Evolutionary conservation across 2,113 vertebrate genomes (phyloP), one percentile per base, ranked within the genome.

Genomic region (Tychaedon coryphoeus): DNA sequence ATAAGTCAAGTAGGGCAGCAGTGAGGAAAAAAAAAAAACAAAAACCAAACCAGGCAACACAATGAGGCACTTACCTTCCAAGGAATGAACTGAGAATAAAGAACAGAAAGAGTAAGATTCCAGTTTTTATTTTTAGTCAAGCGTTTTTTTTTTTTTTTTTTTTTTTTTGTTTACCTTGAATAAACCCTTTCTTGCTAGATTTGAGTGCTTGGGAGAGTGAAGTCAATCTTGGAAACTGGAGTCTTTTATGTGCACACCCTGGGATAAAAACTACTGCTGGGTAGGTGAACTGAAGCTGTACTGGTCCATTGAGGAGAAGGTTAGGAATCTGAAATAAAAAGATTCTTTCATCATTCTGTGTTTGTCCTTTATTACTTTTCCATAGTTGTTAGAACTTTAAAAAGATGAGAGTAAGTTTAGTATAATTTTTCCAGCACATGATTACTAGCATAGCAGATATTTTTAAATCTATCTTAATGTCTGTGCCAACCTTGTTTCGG

Each of bases 91-190:
- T 61, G 71, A 83, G 56, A 86, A 72, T 65, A 93, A 93, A 78
- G 50, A 69, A 78, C 64, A 12, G 31, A 62, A 90, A 77, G 51
- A 38, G 14, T 67, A n/a, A 71, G 61, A 72, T 69, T 92, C 12
- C 16, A 14, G 45, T 43, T 92, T 72, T 50, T 58, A 71, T 65
- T 95, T 90, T 61, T 56, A 69, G 36, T 61, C 36, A 76, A 61
- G 33, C 10, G 38, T 38, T 38, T 38, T 38, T 38, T 40, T 13
- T 13, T 12, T 40, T 12, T 40, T 11, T 40, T 40, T 11, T 47
- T 48, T 14, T 84, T 85, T 73, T 79, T 90, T 93, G 74, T 86
- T 96, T 95, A 62, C 51, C 62, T 80, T 90, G 67, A 95, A 86
- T 82, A 83, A 93, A 61, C 10, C 29, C 14, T 73, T 90, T 94